A percentile compares a stretch with the other conserved stretches of the same genome.
Conservation (phyloP, 2,113 vertebrate genomes). For the Shinisaurus crocodilurus region DNA sequence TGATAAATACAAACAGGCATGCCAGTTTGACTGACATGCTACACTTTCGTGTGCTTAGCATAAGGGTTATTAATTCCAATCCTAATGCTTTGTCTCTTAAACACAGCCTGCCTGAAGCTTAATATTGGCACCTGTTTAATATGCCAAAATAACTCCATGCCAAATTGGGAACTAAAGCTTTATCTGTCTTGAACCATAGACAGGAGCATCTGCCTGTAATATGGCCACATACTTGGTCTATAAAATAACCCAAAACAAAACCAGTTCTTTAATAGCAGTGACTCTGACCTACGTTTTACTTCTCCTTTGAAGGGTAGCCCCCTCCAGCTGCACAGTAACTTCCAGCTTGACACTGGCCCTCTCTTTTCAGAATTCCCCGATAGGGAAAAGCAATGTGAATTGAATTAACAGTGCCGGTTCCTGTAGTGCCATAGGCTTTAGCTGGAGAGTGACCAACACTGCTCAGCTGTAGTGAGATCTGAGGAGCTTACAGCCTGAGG, state of each 20-base stretch:
- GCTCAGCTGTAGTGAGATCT: not conserved
- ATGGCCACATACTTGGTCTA: constrained; percentile 49
- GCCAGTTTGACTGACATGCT: no score
- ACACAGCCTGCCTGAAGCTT: not conserved
- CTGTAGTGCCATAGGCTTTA: constrained; percentile 8
- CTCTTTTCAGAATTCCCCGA: constrained; percentile 10
- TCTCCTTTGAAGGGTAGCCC: constrained; percentile 15
- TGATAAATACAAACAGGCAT: not conserved
- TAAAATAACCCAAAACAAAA: constrained; percentile 19
- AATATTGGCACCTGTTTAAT: constrained; percentile 35
- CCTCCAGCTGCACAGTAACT: constrained; percentile 23
- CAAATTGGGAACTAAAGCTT: constrained; percentile 4
- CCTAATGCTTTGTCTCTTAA: constrained; percentile 2
- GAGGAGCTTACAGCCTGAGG: not conserved
- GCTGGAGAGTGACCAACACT: not conserved
- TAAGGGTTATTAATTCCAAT: not conserved
- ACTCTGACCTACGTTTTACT: not conserved
- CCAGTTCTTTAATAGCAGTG: not conserved
- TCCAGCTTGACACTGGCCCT: constrained; percentile 16
- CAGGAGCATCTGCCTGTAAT: constrained; percentile 58
- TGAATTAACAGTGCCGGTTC: constrained; percentile 40
- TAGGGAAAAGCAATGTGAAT: not conserved
- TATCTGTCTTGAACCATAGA: constrained; percentile 56
- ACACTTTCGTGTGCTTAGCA: not conserved
- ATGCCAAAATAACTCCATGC: not conserved